Evolutionary conservation across 2,888 invertebrate genomes (phyloP).

Genomic region (Hirtodrosophila histrioides): DNA sequence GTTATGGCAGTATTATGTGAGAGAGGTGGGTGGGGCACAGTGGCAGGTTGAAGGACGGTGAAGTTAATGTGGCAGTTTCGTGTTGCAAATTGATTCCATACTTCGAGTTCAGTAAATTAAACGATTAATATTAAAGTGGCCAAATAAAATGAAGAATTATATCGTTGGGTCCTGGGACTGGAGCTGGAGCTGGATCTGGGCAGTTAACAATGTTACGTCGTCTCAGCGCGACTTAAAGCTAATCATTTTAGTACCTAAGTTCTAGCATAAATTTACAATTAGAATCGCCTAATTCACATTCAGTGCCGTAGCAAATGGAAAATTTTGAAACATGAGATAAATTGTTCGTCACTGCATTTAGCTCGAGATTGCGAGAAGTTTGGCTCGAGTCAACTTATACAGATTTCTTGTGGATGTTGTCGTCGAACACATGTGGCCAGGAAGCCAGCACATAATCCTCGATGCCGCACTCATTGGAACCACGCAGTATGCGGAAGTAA

Average conservation of each 20-base stretch:
- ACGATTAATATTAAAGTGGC: slow-evolving; percentile 21
- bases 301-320: slow-evolving; percentile 70
- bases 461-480: slow-evolving; percentile 94
- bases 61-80: slow-evolving; percentile 63
- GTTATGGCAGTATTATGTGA: slow-evolving; percentile 61
- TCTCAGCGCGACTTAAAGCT: slow-evolving; percentile 66
- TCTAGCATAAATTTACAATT: slow-evolving; percentile 73
- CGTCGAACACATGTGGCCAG: slow-evolving; percentile 86
- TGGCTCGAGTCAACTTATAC: slow-evolving; percentile 24
- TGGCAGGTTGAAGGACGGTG: slow-evolving; percentile 32
- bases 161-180: slow-evolving; percentile 31
- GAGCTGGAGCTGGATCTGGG: slow-evolving; percentile 25
- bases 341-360: slow-evolving; percentile 61
- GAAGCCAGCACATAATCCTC: slow-evolving; percentile 94
- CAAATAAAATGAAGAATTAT: slow-evolving; percentile 11
- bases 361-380: slow-evolving; percentile 57
- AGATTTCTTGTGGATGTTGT: slow-evolving; percentile 75
- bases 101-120: slow-evolving; percentile 40
- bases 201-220: slow-evolving; percentile 59
- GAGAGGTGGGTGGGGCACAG: slow-evolving; percentile 1
- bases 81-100: slow-evolving; percentile 40
- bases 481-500: slow-evolving; percentile 93
- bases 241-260: slow-evolving; percentile 72
- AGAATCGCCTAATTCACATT: slow-evolving; percentile 76
- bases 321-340: slow-evolving; percentile 73